A percentile compares a stretch with the other conserved stretches of the same genome.
These are phyloP conservation scores for Brachycybe producta DNA, from an alignment of 2,888 invertebrate species.

Conservation along the genomic window DNA sequence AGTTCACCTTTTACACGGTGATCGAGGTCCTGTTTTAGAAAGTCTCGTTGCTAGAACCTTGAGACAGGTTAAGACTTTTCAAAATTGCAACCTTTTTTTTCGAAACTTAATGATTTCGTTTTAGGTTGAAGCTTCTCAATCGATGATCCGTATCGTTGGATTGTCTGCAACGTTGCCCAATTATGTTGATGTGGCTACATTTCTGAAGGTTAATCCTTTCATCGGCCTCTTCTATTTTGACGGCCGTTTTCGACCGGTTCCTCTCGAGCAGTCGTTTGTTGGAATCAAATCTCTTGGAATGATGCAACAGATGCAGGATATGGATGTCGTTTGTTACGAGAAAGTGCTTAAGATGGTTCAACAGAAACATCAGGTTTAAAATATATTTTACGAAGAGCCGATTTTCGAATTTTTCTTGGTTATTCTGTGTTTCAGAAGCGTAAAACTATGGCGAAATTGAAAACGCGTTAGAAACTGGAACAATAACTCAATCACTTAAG, in stretches of 20 bases:
- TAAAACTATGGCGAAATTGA: too few species aligned
- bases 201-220: constrained; percentile 83
- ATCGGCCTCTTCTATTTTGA: constrained; percentile 88
- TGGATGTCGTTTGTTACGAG: constrained; percentile 87
- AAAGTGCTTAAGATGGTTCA: constrained; percentile 74
- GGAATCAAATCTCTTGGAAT: constrained; percentile 59
- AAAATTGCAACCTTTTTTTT: not conserved
- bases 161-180: constrained; percentile 95
- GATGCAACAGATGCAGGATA: constrained; percentile 52
- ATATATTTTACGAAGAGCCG: too few species aligned
- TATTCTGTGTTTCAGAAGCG: too few species aligned
- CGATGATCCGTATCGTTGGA: constrained; percentile 93
- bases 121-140: constrained; percentile 69
- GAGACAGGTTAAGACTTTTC: constrained; percentile 48
- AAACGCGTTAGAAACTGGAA: too few species aligned
- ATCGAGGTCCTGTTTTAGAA: constrained; percentile 94
- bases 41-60: constrained; percentile 90
- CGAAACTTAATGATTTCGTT: constrained; percentile 14
- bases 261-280: constrained; percentile 78
- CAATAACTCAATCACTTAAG: too few species aligned
- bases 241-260: constrained; percentile 86
- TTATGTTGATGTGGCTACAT: constrained; percentile 88
- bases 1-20: constrained; percentile 75
- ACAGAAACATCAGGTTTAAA: constrained; percentile 68
- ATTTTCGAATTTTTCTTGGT: too few species aligned